A percentile compares a stretch with the other conserved stretches of the same genome.
Evolutionary conservation across 2,888 invertebrate species (phyloP).

Genomic region (Altica lythri): DNA sequence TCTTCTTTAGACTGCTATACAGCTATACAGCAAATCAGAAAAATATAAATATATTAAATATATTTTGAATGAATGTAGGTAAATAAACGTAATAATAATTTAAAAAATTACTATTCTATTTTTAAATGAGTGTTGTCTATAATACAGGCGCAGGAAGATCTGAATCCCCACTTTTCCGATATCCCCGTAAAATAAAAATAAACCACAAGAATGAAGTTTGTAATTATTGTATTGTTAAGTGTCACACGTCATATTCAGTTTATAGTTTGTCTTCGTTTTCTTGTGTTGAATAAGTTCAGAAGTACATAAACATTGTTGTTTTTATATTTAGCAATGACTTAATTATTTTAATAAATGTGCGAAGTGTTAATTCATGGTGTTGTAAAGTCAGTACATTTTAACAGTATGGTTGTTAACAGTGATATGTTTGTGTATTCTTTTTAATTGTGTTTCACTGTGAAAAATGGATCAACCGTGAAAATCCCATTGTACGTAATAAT

Average conservation of each 20-base stretch:
- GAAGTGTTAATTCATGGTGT: neutral
- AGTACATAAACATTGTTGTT: slow-evolving; percentile 12
- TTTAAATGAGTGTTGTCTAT: too few relatives aligned
- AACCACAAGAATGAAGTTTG: slow-evolving; percentile 2
- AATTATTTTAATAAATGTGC: slow-evolving; percentile 8
- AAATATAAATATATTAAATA: too few relatives aligned
- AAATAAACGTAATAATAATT: too few relatives aligned
- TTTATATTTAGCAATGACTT: slow-evolving; percentile 19
- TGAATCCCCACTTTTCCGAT: neutral
- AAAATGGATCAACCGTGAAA: slow-evolving; percentile 18
- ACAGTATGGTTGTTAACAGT: slow-evolving; percentile 2
- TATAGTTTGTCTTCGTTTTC: neutral
- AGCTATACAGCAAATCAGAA: too few relatives aligned
- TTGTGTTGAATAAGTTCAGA: neutral
- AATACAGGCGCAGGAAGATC: too few relatives aligned
- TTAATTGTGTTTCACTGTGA: neutral
- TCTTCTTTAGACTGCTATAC: too few relatives aligned
- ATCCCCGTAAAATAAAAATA: neutral
- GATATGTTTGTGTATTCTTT: neutral
- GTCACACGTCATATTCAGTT: slow-evolving; percentile 10
- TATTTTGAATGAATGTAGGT: too few relatives aligned
- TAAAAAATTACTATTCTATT: too few relatives aligned
- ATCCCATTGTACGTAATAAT: slow-evolving; percentile 40
- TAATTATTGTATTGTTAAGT: neutral
- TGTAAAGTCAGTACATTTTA: neutral